These are phyloP conservation scores for Volucella bombylans DNA, from an alignment of 2,888 invertebrate species.

Conservation along the genomic window DNA sequence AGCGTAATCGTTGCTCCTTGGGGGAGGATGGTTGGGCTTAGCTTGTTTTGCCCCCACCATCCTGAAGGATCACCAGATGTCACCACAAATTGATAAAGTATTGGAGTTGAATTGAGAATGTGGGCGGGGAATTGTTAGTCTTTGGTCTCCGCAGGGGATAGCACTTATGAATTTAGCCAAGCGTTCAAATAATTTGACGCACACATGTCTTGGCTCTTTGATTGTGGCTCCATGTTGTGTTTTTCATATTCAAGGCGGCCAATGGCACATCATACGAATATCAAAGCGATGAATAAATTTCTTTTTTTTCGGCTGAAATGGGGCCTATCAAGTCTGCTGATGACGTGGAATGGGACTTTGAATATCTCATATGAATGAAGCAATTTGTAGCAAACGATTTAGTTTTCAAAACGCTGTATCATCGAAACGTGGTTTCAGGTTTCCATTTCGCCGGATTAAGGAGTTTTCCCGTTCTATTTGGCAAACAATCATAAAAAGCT, in stretches of 20 bases:
- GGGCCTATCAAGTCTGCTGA: constrained; percentile 38
- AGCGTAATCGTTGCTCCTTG: constrained; percentile 63
- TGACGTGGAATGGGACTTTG: constrained; percentile 15
- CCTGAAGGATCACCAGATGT: constrained; percentile 69
- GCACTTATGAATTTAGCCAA: constrained; percentile 45
- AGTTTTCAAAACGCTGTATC: constrained; percentile 31
- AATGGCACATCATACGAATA: constrained; percentile 29
- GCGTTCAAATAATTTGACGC: constrained; percentile 14
- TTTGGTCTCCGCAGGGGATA: neutral
- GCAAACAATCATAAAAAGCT: too few species aligned
- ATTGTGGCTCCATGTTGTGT: constrained; percentile 28
- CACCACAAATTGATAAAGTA: constrained; percentile 72
- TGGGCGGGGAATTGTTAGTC: neutral
- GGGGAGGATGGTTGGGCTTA: neutral
- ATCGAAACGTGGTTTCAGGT: neutral
- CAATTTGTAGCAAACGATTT: constrained; percentile 68
- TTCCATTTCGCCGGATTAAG: constrained; percentile 22
- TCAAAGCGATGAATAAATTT: constrained; percentile 55
- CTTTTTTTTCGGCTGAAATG: neutral
- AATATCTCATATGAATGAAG: constrained; percentile 46
- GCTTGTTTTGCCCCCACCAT: neutral
- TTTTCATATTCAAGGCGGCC: constrained; percentile 19
- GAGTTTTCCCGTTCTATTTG: neutral
- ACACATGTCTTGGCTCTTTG: constrained; percentile 19
- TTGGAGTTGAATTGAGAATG: constrained; percentile 8